phyloP scores from a whole-genome alignment of 1,140 invertebrate species.

The Bombus polaris region DNA sequence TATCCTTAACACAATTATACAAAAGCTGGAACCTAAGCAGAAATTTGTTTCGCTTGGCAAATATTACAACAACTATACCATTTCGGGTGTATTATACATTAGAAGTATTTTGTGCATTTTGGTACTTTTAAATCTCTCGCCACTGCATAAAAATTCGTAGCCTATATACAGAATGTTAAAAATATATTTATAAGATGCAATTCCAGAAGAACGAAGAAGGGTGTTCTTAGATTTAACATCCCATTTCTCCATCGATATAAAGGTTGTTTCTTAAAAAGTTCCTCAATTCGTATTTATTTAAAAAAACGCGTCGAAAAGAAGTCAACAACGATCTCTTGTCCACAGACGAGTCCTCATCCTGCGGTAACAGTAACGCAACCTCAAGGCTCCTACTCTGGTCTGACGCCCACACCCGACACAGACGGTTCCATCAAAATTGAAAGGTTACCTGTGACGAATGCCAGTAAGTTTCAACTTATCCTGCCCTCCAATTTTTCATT shows the following conservation, averaged over 20 bases:
- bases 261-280: background rate
- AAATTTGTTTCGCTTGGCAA: too few relatives aligned
- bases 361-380: constrained; percentile 79
- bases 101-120: background rate
- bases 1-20: too few relatives aligned
- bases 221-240: too few relatives aligned
- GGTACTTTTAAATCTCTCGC: background rate
- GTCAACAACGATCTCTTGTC: background rate
- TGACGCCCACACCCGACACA: constrained; percentile 82
- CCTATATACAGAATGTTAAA: too few relatives aligned
- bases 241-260: background rate
- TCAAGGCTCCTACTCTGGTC: constrained; percentile 80
- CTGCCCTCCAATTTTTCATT: too few relatives aligned
- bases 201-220: too few relatives aligned
- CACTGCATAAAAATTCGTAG: too few relatives aligned
- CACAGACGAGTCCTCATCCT: constrained; percentile 82
- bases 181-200: too few relatives aligned
- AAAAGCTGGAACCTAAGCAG: too few relatives aligned
- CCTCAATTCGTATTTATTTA: background rate
- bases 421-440: constrained; percentile 85
- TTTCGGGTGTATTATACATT: too few relatives aligned
- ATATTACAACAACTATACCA: too few relatives aligned
- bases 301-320: background rate
- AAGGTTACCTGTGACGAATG: constrained; percentile 83
- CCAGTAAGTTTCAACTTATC: constrained; percentile 77